phyloP scores from a whole-genome alignment of 2,113 vertebrate genomes.

The Atrichornis clamosus region DNA sequence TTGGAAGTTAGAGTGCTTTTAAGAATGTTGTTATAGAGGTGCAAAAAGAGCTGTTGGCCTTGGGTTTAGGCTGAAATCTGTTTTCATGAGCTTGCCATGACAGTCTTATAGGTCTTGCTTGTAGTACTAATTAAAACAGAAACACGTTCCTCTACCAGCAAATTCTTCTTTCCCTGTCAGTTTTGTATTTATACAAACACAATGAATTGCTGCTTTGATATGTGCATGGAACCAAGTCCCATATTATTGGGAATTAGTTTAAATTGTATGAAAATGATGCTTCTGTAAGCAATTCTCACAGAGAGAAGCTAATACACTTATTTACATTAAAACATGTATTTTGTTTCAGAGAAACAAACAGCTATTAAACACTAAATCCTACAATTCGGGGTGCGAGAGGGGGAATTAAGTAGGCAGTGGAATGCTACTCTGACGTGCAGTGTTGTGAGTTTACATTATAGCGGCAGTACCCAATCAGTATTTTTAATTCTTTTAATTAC shows the following conservation, averaged over 20 bases:
- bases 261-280: constrained; percentile 61
- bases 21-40: not conserved
- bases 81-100: not conserved
- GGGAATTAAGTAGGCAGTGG: constrained; percentile 38
- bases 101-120: not conserved
- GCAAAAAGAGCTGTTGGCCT: not conserved
- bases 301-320: constrained; percentile 52
- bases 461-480: constrained; percentile 52
- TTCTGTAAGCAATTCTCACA: constrained; percentile 58
- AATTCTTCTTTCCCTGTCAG: not conserved
- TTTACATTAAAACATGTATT: constrained; percentile 71
- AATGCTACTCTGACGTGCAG: constrained; percentile 17
- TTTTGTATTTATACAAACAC: constrained; percentile 40
- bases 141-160: not conserved
- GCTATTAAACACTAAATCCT: not conserved
- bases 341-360: constrained; percentile 47
- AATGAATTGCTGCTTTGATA: constrained; percentile 45
- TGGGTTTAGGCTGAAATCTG: not conserved
- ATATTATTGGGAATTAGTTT: constrained; percentile 62
- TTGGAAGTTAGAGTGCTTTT: not conserved
- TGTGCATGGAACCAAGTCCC: constrained; percentile 15
- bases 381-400: not conserved
- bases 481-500: constrained; percentile 73
- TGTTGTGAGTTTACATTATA: constrained; percentile 42
- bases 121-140: not conserved